These are phyloP conservation scores for Protonemura montana DNA, from an alignment of 2,888 invertebrate species.

Conservation along the genomic window DNA sequence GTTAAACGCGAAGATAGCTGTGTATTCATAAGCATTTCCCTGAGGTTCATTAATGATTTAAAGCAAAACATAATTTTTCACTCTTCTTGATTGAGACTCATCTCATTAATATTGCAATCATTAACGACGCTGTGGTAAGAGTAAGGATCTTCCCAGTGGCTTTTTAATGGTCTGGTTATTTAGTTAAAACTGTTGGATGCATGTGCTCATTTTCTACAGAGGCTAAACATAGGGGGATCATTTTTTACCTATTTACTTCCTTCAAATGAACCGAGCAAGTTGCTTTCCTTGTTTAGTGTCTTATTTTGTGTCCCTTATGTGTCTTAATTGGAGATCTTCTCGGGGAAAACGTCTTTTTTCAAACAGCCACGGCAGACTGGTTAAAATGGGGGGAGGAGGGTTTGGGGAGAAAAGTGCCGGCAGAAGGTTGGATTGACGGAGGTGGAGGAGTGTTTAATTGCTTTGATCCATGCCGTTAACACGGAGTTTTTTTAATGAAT, in stretches of 20 bases:
- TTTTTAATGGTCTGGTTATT: conserved; percentile 24
- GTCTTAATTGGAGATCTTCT: conserved; percentile 38
- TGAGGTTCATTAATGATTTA: conserved; percentile 36
- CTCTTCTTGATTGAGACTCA: conserved; percentile 36
- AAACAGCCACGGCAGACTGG: conserved; percentile 27
- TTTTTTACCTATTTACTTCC: conserved; percentile 36
- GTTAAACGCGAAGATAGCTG: neutral
- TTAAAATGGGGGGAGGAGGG: conserved; percentile 5
- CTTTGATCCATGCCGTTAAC: conserved; percentile 42
- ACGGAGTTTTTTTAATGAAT: conserved; percentile 46
- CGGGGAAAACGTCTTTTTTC: conserved; percentile 34
- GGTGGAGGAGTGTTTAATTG: conserved; percentile 48
- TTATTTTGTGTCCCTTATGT: conserved; percentile 39
- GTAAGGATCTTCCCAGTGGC: conserved; percentile 15
- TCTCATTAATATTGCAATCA: conserved; percentile 45
- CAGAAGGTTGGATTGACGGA: conserved; percentile 23
- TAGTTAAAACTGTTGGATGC: conserved; percentile 5
- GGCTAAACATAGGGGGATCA: neutral
- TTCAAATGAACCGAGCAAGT: conserved; percentile 17
- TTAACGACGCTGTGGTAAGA: conserved; percentile 39
- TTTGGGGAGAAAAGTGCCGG: conserved; percentile 28
- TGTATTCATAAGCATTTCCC: conserved; percentile 21
- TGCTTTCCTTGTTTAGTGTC: conserved; percentile 23
- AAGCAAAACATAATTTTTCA: conserved; percentile 37
- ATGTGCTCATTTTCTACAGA: neutral